Evolutionary conservation across 1,140 invertebrate genomes (phyloP), one percentile per base, ranked within the genome.

Genomic region (Drosophila pruinosa): DNA sequence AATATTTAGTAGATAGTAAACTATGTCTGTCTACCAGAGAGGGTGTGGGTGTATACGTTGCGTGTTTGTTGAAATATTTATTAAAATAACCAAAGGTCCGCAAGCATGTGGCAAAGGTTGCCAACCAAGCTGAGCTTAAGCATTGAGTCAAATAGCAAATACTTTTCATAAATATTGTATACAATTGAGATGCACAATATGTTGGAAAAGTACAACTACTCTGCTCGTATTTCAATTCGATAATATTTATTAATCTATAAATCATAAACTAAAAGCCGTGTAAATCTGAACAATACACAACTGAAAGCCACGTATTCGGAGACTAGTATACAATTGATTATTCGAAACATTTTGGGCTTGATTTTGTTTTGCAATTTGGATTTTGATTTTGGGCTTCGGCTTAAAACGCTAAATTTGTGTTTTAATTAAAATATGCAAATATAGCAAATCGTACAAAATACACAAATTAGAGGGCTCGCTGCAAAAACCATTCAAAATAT

Each of bases 351-450:
- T 38, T 50, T 26, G 56, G 6, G 3, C 24, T 41, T 31, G 19
- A 50, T 24, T 59, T 50, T 50, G 63, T 50, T 50, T 58, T 31
- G 41, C 4, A 17, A 31, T 58, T 50, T 17, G 8, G 57, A 41
- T 34, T 52, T 21, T 70, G 24, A 48, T 57, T 68, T 63, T 58
- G 31, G 24, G 45, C 34, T 34, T 17, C 61, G 62, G 72, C 39
- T 58, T 39, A 50, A 72, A 71, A 59, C 31, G 39, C 65, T 52
- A 63, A 86, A 72, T 86, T 86, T 86, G 80, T 86, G 81, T 86
- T 86, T 88, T 86, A 86, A 86, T 86, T 86, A 86, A 86, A 86
- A 86, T 86, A 86, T 86, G 81, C 73, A 86, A 86, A 86, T 86
- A 67, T 65, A 65, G 26, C 65, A 77, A 85, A 75, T 81, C 62